phyloP scores from a whole-genome alignment of 1,140 invertebrate species.

The Drosophila ananassae region DNA sequence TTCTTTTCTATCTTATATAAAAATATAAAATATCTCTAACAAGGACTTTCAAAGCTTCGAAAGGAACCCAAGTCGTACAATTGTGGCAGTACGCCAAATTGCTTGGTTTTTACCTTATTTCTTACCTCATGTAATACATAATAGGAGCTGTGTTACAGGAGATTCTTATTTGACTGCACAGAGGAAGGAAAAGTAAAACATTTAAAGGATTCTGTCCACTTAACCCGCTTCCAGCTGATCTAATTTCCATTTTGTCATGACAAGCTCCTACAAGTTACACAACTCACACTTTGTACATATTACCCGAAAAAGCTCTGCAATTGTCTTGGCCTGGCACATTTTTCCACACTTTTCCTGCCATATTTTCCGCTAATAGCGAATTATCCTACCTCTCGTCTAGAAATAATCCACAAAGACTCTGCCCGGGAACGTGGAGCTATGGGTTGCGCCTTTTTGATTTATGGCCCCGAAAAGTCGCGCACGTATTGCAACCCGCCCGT shows the following conservation, averaged over 20 bases:
- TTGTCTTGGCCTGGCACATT: conserved; percentile 9
- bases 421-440: conserved; percentile 10
- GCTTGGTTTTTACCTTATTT: too few relatives aligned
- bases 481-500: conserved; percentile 45
- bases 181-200: too few relatives aligned
- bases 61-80: too few relatives aligned
- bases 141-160: too few relatives aligned
- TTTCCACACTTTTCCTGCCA: conserved; percentile 10
- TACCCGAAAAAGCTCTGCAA: neutral
- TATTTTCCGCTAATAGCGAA: conserved; percentile 31
- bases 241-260: neutral
- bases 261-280: neutral
- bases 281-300: neutral
- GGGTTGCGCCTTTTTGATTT: conserved; percentile 65
- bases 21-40: too few relatives aligned
- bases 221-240: neutral
- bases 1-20: too few relatives aligned
- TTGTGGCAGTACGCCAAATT: too few relatives aligned
- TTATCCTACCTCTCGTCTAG: conserved; percentile 7
- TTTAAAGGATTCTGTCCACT: too few relatives aligned
- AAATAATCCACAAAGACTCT: conserved; percentile 3
- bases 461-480: conserved; percentile 69
- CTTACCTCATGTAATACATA: too few relatives aligned
- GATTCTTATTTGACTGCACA: too few relatives aligned
- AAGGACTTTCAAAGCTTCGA: too few relatives aligned